Conservation (phyloP, 1,140 invertebrate genomes). For the Pentalonia nigronervosa region DNA sequence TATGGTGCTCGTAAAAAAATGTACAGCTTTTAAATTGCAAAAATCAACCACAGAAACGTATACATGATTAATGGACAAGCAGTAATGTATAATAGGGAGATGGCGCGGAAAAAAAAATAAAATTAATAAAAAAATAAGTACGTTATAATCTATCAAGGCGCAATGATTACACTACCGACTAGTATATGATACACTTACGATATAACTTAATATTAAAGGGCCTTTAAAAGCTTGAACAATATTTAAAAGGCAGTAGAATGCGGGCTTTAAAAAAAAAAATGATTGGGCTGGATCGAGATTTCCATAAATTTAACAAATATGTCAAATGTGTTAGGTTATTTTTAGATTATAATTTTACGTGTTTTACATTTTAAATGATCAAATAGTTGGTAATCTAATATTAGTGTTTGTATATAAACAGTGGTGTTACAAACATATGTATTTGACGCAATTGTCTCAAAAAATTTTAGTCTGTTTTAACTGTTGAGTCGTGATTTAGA, state of each 20-base stretch:
- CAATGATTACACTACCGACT: not conserved
- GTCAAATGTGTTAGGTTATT: too few species aligned
- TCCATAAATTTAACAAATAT: not conserved
- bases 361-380: too few species aligned
- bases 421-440: too few species aligned
- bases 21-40: slow-evolving; percentile 53
- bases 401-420: too few species aligned
- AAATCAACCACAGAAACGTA: slow-evolving; percentile 49
- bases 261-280: not conserved
- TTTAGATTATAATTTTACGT: too few species aligned
- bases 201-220: not conserved
- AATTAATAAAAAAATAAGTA: not conserved
- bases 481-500: too few species aligned
- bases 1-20: slow-evolving; percentile 42
- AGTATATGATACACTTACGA: not conserved
- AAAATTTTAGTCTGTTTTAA: too few species aligned
- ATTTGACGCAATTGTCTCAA: too few species aligned
- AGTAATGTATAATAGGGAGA: not conserved
- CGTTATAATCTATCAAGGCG: not conserved
- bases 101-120: not conserved
- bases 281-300: not conserved
- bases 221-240: not conserved
- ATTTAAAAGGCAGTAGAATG: not conserved
- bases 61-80: slow-evolving; percentile 36
- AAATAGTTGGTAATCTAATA: too few species aligned